phyloP scores from a whole-genome alignment of 2,113 vertebrate species.

The Brevimyrus niger region DNA sequence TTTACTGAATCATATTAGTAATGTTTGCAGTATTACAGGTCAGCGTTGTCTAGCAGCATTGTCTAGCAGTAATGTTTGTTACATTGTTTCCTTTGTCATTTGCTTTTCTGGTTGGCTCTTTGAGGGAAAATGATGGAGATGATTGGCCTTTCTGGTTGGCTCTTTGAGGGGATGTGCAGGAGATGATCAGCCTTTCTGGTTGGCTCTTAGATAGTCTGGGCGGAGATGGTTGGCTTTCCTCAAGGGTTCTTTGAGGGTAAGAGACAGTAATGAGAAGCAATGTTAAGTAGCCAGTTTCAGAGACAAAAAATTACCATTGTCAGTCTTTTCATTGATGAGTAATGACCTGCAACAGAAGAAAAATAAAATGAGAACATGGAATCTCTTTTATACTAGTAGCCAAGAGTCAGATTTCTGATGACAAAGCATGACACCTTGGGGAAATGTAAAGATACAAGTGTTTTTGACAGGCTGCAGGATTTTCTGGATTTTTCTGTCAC shows the following conservation, averaged over 20 bases:
- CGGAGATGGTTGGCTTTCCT: not conserved
- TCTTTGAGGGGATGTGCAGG: not conserved
- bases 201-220: not conserved
- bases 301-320: not conserved
- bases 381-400: not conserved
- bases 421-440: conserved; percentile 9
- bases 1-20: not conserved
- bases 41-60: not conserved
- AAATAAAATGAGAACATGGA: not conserved
- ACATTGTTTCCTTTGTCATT: not conserved
- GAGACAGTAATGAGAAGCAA: not conserved
- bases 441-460: conserved; percentile 3
- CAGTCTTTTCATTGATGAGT: not conserved
- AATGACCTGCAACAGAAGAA: not conserved
- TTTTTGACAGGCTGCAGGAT: conserved; percentile 7
- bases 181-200: not conserved
- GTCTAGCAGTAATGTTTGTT: not conserved
- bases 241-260: not conserved
- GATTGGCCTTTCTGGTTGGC: too few relatives aligned
- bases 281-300: not conserved
- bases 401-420: not conserved
- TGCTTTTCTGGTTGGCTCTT: not conserved
- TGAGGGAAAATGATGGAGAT: not conserved
- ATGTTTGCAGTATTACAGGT: not conserved
- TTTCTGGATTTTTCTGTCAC: conserved; percentile 5